phyloP scores from a whole-genome alignment of 2,113 vertebrate species.

The Lophochroa leadbeateri region DNA sequence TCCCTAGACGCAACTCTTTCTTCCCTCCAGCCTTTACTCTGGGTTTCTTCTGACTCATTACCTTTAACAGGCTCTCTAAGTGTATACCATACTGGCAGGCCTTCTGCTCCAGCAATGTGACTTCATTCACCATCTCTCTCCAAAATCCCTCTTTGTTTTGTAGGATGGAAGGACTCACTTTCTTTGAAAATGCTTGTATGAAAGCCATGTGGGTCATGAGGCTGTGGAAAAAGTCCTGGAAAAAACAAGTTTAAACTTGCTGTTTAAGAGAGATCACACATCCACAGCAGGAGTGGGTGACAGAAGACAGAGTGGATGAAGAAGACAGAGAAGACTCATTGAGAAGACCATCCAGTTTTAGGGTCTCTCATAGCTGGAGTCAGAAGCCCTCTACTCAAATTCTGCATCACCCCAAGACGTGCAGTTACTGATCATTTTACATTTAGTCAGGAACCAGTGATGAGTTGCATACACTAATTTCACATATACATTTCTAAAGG shows the following conservation, averaged over 20 bases:
- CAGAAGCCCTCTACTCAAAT: not conserved
- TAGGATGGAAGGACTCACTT: conserved; percentile 61
- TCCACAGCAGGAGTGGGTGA: not conserved
- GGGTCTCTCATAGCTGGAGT: not conserved
- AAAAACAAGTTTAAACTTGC: not conserved
- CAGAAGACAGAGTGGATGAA: not conserved
- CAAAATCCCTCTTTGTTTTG: conserved; percentile 66
- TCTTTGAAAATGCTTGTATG: conserved; percentile 71
- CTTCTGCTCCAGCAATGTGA: conserved; percentile 67
- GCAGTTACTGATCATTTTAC: not conserved
- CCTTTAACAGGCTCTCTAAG: conserved; percentile 80
- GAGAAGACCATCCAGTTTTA: not conserved
- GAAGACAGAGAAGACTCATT: not conserved
- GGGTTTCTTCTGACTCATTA: conserved; percentile 44
- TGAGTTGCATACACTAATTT: not conserved
- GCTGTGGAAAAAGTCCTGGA: conserved; percentile 83
- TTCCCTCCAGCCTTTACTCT: not conserved
- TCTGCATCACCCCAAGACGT: not conserved
- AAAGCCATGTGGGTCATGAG: conserved; percentile 69
- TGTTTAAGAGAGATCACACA: not conserved
- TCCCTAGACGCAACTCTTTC: not conserved
- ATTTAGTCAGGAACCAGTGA: not conserved
- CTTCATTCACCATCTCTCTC: conserved; percentile 70
- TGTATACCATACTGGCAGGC: conserved; percentile 70
- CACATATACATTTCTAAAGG: not conserved